Conservation (phyloP, 2,888 invertebrate species). For the Melanotus villosus region DNA sequence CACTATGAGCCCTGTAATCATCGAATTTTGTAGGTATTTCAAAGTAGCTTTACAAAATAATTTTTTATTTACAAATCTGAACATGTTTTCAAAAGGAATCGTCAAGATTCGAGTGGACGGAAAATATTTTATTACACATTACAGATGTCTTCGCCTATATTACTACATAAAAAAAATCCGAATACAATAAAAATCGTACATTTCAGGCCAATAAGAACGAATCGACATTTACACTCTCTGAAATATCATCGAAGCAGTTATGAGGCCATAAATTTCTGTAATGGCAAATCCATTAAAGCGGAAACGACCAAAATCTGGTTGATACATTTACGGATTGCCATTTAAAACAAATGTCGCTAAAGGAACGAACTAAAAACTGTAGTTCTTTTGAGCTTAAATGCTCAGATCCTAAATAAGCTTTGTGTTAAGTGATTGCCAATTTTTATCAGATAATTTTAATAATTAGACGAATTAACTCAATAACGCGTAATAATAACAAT, state of each 20-base stretch:
- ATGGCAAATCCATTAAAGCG: slow-evolving; percentile 45
- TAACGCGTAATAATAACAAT: not conserved
- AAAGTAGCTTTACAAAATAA: no score
- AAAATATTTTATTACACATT: no score
- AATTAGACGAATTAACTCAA: no score
- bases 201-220: slow-evolving; percentile 16
- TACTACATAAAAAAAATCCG: not conserved
- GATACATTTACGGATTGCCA: slow-evolving; percentile 26
- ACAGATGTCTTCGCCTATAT: not conserved
- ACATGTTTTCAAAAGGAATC: no score
- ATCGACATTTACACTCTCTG: slow-evolving; percentile 42
- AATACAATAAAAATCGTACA: slow-evolving; percentile 8
- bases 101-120: no score
- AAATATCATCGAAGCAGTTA: slow-evolving; percentile 49
- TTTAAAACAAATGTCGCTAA: slow-evolving; percentile 23
- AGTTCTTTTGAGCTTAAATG: not conserved
- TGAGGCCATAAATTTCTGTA: slow-evolving; percentile 40
- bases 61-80: no score
- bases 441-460: no score
- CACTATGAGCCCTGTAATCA: no score
- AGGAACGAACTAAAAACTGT: not conserved
- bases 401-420: not conserved
- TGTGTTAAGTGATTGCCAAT: slow-evolving; percentile 7
- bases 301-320: slow-evolving; percentile 36
- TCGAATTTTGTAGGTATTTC: no score